Base-by-base conservation (phyloP, 2,797 vertebrate genomes). In the Setipinna tenuifilis region DNA sequence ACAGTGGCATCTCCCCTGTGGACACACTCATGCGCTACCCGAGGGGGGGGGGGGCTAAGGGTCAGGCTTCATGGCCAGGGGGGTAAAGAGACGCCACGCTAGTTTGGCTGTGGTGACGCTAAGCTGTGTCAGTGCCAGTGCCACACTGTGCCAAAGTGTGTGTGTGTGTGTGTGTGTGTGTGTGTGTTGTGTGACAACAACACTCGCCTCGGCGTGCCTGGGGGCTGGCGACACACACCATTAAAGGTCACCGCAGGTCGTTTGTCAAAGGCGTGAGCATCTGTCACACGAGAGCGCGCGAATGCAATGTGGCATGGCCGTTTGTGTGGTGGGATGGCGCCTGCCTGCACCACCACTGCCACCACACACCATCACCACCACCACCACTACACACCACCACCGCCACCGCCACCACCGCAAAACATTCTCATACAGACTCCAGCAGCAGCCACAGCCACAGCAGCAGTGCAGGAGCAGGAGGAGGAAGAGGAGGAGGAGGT, bases 231-330 rank as follows among this genome's bases (percentile, higher is more conserved):
- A 89, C 89, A 89, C 91, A 87, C 89, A 88, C 87, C 91, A 90
- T 91, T 93, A 93, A 94, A 92, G 91, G 92, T 89, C 90, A 91
- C 82, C 46, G 86, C 90, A 90, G 92, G 88, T 91, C 90, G 91
- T 93, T 92, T 92, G 87, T 93, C 91, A 88, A 89, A 90, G 91
- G 92, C 88, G 89, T 46, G 54, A 90, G 90, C 90, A 89, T 92
- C 89, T 91, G 87, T 93, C 90, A 89, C 54, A 84, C 88, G 87
- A 59, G 86, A 61, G 87, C 85, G 58, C 85, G 58, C 35, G 50
- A 88, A 84, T 84, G 86, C 89, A 92, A 92, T 89, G 91, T 89
- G 89, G 84, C 91, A 86, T 59, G 71, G 88, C 12, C 12, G 28
- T 71, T 31, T 71, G 3, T 35, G 65, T 11, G 0, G 65, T 25